phyloP scores from a whole-genome alignment of 2,888 invertebrate species.

The Tenthredo distinguenda region DNA sequence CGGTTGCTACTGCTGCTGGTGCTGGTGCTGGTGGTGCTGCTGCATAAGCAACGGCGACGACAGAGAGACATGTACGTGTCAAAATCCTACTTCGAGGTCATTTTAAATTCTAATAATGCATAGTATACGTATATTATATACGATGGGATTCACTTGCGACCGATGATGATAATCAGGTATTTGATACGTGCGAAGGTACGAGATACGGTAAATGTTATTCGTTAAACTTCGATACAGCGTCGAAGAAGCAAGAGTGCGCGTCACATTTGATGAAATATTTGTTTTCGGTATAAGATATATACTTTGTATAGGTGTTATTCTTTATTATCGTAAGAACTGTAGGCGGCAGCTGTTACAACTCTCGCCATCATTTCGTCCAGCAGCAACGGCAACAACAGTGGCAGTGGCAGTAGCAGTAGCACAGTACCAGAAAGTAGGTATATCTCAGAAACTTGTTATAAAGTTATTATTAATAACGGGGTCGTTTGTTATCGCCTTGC shows the following conservation, averaged over 20 bases:
- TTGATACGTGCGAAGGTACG: no score
- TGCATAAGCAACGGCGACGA: not conserved
- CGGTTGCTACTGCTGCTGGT: not conserved
- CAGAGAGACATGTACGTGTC: not conserved
- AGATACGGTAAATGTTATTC: not conserved
- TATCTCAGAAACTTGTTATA: conserved; percentile 11
- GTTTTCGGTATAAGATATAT: conserved; percentile 18
- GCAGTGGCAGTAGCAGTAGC: not conserved
- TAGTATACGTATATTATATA: not conserved
- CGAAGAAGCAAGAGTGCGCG: not conserved
- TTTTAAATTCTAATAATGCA: not conserved
- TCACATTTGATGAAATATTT: conserved; percentile 36
- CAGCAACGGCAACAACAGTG: not conserved
- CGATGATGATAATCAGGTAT: not conserved
- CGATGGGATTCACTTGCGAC: not conserved
- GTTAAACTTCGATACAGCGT: not conserved
- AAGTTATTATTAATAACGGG: conserved; percentile 19
- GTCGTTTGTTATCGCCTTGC: conserved; percentile 14
- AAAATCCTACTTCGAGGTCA: conserved; percentile 2
- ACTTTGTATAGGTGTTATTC: conserved; percentile 16
- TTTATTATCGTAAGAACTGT: conserved; percentile 40
- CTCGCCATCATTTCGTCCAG: not conserved
- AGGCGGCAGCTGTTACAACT: conserved; percentile 19
- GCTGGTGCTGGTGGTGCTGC: no score
- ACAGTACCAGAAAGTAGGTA: not conserved